These are phyloP conservation scores for Bagarius yarrelli DNA, from an alignment of 2,113 vertebrate genomes.

Conservation along the genomic window DNA sequence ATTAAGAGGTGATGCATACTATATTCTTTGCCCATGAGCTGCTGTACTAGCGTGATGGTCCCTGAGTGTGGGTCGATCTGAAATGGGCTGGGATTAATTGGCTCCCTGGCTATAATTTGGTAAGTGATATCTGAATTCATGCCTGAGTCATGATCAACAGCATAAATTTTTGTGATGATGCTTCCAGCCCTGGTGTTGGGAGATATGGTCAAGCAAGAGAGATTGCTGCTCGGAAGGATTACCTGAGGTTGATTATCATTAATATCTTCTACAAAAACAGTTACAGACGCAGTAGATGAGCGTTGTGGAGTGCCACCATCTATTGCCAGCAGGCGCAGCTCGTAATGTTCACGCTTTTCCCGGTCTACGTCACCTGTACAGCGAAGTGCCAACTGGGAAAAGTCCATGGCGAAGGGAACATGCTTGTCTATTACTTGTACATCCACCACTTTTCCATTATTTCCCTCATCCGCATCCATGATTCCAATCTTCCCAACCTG, in stretches of 20 bases:
- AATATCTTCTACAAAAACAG: slow-evolving; percentile 72
- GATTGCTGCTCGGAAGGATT: slow-evolving; percentile 71
- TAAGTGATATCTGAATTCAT: slow-evolving; percentile 73
- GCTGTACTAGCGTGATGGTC: slow-evolving; percentile 66
- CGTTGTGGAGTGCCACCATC: slow-evolving; percentile 64
- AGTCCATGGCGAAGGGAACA: slow-evolving; percentile 66
- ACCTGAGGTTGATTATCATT: slow-evolving; percentile 76
- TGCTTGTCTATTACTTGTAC: slow-evolving; percentile 61
- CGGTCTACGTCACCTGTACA: slow-evolving; percentile 68
- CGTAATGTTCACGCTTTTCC: slow-evolving; percentile 65
- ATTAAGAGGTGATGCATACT: slow-evolving; percentile 73
- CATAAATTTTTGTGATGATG: slow-evolving; percentile 68
- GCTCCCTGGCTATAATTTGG: slow-evolving; percentile 53
- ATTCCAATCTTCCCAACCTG: slow-evolving; percentile 65
- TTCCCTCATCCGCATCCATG: slow-evolving; percentile 66
- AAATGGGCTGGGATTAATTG: slow-evolving; percentile 59
- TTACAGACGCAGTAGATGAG: slow-evolving; percentile 66
- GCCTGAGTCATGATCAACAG: slow-evolving; percentile 68
- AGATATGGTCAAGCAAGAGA: slow-evolving; percentile 68
- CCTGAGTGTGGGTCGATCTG: slow-evolving; percentile 65
- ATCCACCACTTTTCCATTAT: slow-evolving; percentile 65
- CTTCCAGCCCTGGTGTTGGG: slow-evolving; percentile 60
- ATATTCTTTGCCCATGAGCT: slow-evolving; percentile 61
- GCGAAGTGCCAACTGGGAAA: slow-evolving; percentile 57
- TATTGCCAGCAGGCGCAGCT: slow-evolving; percentile 63